Conservation (phyloP, 2,113 vertebrate species). For the Tragulus kanchil region DNA sequence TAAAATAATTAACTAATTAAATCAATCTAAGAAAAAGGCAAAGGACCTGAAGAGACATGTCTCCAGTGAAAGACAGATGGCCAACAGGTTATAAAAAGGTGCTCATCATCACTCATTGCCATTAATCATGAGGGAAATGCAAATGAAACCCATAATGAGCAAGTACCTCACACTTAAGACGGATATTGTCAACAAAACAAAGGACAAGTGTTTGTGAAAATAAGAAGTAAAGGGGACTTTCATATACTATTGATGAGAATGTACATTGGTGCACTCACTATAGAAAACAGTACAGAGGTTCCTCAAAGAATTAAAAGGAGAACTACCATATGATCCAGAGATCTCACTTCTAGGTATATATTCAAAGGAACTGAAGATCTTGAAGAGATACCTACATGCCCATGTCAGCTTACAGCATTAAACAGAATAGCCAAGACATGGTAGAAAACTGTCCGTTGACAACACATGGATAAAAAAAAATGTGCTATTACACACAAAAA, state of each 20-base stretch:
- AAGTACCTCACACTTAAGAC: not conserved
- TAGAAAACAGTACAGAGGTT: not conserved
- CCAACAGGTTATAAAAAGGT: not conserved
- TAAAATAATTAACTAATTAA: not conserved
- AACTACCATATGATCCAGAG: not conserved
- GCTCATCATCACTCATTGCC: not conserved
- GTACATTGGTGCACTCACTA: not conserved
- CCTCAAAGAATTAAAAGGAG: not conserved
- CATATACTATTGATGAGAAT: not conserved
- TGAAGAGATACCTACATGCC: not conserved
- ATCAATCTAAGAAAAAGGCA: not conserved
- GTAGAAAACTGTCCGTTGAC: not conserved
- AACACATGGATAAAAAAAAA: not conserved
- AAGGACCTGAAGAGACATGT: not conserved
- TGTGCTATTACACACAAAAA: not conserved
- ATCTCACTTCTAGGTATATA: not conserved
- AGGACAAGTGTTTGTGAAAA: not conserved
- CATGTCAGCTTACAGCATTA: not conserved
- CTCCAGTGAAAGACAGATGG: not conserved
- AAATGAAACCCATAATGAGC: not conserved
- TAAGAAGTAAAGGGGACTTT: not conserved
- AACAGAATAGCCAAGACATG: not conserved
- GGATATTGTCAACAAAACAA: not conserved
- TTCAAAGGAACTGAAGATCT: not conserved
- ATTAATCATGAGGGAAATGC: not conserved